Evolutionary conservation across 1,140 invertebrate genomes (phyloP).

Genomic region (Drosophila ambigua): DNA sequence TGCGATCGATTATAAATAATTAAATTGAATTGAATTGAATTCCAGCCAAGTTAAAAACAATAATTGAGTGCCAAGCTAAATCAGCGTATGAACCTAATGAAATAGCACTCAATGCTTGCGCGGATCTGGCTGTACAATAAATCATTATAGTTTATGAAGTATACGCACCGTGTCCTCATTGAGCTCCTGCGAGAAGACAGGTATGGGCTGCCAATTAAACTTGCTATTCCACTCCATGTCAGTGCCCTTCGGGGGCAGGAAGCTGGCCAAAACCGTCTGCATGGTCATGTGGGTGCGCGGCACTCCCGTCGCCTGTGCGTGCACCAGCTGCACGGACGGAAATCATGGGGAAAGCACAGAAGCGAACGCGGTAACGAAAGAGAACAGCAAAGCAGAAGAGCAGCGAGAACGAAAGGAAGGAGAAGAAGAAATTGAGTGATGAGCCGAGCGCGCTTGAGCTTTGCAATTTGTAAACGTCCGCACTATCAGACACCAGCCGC

Average conservation of each 20-base stretch:
- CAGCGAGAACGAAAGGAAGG: constrained; percentile 18
- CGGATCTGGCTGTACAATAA: constrained; percentile 11
- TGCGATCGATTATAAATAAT: background rate
- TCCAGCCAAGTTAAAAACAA: too few species aligned
- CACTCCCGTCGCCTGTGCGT: constrained; percentile 89
- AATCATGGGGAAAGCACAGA: background rate
- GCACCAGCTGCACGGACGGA: constrained; percentile 83
- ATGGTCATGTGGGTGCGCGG: constrained; percentile 91
- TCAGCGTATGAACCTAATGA: background rate
- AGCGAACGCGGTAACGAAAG: background rate
- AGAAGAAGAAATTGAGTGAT: constrained; percentile 73
- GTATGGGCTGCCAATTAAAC: constrained; percentile 91
- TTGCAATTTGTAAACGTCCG: constrained; percentile 79
- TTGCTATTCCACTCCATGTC: constrained; percentile 87
- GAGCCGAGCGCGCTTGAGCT: constrained; percentile 74
- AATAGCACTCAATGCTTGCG: background rate
- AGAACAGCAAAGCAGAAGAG: constrained; percentile 16
- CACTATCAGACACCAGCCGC: constrained; percentile 61
- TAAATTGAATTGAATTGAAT: background rate
- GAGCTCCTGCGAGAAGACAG: constrained; percentile 87
- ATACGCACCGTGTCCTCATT: constrained; percentile 87
- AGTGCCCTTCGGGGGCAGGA: constrained; percentile 87
- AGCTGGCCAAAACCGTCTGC: constrained; percentile 88
- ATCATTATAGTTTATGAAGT: constrained; percentile 29
- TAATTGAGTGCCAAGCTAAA: too few species aligned